A percentile compares a stretch with the other conserved stretches of the same genome.
phyloP scores from a whole-genome alignment of 2,113 vertebrate species.

The Planiliza haematocheilus region DNA sequence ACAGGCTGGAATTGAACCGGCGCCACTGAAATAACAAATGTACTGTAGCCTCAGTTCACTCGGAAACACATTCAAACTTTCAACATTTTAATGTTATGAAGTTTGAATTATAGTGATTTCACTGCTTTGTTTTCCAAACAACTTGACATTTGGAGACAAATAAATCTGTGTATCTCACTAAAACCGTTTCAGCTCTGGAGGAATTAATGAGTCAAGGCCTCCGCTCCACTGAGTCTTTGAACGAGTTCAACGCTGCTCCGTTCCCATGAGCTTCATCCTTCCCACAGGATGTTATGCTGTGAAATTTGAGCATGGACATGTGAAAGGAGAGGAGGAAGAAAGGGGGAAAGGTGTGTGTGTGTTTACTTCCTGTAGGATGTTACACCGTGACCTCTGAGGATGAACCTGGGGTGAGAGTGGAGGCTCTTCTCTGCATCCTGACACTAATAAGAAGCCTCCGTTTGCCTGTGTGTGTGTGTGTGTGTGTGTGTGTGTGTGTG shows the following conservation, averaged over 20 bases:
- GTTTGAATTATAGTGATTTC: too few species aligned
- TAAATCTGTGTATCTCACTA: constrained; percentile 3
- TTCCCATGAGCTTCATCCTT: constrained; percentile 13
- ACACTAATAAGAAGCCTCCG: constrained; percentile 46
- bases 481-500: constrained; percentile 7
- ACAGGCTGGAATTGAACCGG: too few species aligned
- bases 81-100: too few species aligned
- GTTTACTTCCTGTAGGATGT: constrained; percentile 71
- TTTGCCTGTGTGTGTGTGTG: constrained; percentile 20
- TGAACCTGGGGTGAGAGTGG: constrained; percentile 59
- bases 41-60: too few species aligned
- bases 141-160: too few species aligned
- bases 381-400: constrained; percentile 66
- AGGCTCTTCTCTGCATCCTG: constrained; percentile 59
- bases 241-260: neutral
- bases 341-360: constrained; percentile 21
- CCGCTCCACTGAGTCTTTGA: neutral
- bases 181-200: neutral
- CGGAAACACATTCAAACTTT: too few species aligned
- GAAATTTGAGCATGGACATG: constrained; percentile 59
- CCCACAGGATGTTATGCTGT: constrained; percentile 63
- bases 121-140: too few species aligned
- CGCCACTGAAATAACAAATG: too few species aligned
- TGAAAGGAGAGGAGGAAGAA: constrained; percentile 26
- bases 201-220: too few species aligned